Evolutionary conservation across 2,113 vertebrate species (phyloP), one percentile per base, ranked within the genome.

Genomic region (Bubo scandiacus): DNA sequence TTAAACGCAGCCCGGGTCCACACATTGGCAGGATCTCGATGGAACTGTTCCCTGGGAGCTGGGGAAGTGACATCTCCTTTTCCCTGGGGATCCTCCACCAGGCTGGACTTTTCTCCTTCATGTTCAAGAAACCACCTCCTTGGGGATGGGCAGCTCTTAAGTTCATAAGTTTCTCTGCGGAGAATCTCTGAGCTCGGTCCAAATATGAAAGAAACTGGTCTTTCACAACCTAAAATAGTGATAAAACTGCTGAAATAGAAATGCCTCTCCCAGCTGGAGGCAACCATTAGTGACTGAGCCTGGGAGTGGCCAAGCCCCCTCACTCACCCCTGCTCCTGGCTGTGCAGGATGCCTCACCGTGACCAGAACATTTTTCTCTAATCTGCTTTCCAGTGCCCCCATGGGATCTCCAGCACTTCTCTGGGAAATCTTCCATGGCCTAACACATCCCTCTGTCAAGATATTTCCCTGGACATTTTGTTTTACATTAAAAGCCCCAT

Each of bases 141-240:
- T 0, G 6, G 66, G 63, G 13, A 61, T 0, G 0, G 70, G 70
- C 30, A 2, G 65, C 47, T 81, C 84, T 26, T 12, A 13, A 40
- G 47, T 21, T 63, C 61, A 17, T 3, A 17, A 42, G 10, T 12
- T 84, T 34, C 91, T 52, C 68, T 79, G 43, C 20, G 42, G 10
- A 88, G 58, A 62, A 58, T 43, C 40, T 36, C 70, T 21, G 45
- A 81, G 63, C 52, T 89, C 1, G 0, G 42, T 42, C 30, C 11
- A 2, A 52, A 67, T 73, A 62, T 75, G 65, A 66, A 67, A 71
- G 81, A 67, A 11, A 9, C 36, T 51, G 47, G 14, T 51, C 32
- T 78, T 78, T 66, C 23, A 20, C 34, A 29, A 8, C 26, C 20
- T 23, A 18, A 81, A 92, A 36, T 1, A 20, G 36, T 1, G 38